These are phyloP conservation scores for Panagrolaimus sp. DNA, from an alignment of 1,140 invertebrate genomes.

Conservation along the genomic window DNA sequence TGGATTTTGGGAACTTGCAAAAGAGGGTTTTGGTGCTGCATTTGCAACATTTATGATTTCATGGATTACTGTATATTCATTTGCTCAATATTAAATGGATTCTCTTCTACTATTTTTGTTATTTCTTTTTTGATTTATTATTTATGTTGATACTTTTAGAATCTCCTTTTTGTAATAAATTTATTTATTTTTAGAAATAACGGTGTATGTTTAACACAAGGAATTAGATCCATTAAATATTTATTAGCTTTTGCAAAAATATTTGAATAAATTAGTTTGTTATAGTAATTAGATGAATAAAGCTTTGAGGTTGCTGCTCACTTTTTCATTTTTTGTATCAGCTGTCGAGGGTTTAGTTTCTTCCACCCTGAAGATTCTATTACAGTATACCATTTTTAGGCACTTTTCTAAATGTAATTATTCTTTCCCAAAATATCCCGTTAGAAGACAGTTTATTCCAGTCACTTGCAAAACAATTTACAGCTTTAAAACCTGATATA, in stretches of 20 bases:
- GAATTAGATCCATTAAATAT: background rate
- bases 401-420: background rate
- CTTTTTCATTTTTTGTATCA: background rate
- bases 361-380: background rate
- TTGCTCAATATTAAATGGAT: conserved; percentile 25
- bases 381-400: background rate
- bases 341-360: background rate
- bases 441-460: background rate
- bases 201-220: background rate
- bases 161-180: conserved; percentile 2
- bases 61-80: conserved; percentile 52
- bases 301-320: background rate
- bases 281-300: background rate
- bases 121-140: background rate
- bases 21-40: conserved; percentile 57
- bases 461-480: background rate
- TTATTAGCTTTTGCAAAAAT: background rate
- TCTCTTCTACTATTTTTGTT: no score
- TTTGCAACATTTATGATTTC: conserved; percentile 58
- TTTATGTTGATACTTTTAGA: background rate
- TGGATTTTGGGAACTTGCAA: conserved; percentile 58
- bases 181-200: background rate
- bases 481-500: background rate
- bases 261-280: background rate
- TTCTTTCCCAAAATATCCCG: conserved; percentile 9